A percentile compares a stretch with the other conserved stretches of the same genome.
These are phyloP conservation scores for Hymenopus coronatus DNA, from an alignment of 2,888 invertebrate species.

Conservation along the genomic window DNA sequence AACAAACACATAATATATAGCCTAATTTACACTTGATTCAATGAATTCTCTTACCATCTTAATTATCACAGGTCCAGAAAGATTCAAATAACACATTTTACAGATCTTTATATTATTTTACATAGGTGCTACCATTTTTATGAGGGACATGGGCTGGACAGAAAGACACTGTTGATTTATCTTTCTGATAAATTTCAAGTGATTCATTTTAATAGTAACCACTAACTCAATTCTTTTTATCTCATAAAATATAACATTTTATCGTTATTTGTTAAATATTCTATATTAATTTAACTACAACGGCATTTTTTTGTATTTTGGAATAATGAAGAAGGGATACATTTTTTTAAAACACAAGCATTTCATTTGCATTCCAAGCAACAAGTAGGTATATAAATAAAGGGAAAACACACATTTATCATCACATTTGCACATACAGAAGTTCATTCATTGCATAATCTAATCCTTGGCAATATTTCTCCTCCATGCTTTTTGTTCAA, in stretches of 20 bases:
- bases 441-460: background rate
- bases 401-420: background rate
- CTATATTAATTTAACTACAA: constrained; percentile 16
- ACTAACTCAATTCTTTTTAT: background rate
- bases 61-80: constrained; percentile 25
- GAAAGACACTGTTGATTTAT: background rate
- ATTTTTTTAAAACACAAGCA: constrained; percentile 2
- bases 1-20: constrained; percentile 22
- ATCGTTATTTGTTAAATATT: constrained; percentile 12
- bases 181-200: background rate
- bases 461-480: background rate
- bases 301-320: background rate
- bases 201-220: background rate
- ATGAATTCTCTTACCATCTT: constrained; percentile 4
- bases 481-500: background rate
- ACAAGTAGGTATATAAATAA: constrained; percentile 9
- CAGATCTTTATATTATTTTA: constrained; percentile 6
- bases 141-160: background rate
- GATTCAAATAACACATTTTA: constrained; percentile 16
- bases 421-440: background rate
- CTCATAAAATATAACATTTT: constrained; percentile 20
- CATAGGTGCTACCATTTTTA: background rate
- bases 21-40: constrained; percentile 7
- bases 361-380: background rate
- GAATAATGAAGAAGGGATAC: background rate